Base-by-base conservation (phyloP, 1,140 invertebrate genomes). In the Neodiprion pinetum region DNA sequence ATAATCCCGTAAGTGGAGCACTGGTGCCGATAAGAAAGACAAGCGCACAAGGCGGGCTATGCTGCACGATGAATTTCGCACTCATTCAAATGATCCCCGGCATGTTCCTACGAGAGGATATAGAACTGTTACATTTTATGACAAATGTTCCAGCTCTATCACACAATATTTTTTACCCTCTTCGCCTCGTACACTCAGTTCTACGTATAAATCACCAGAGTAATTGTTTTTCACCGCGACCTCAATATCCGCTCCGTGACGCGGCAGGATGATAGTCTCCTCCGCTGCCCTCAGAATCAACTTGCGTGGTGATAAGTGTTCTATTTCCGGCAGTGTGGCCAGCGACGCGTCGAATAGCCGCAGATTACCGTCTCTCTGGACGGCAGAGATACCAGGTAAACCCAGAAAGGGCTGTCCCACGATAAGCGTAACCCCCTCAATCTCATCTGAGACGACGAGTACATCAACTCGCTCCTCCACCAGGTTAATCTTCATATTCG, bases 381-480 rank as follows among this genome's bases (percentile, higher is more conserved):
- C 74, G 1, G 70, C 68, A 2, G 74, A 73, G 12, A 80, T 74
- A 28, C 71, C 73, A 49, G 75, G 72, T 23, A 76, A 49, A n/a
- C 72, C 70, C n/a, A 77, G 17, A 67, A 80, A 77, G 9, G 79
- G 70, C 61, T 79, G 75, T 48, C 77, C 77, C 61, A 80, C 76
- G 53, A 80, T 75, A 14, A 78, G 23, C 14, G 72, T 21, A 21
- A 21, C 17, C 17, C 65, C 48, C 69, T 80, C 77, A 14, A 74
- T 5, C 47, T 76, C 71, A 70, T 78, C 70, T 14, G 75, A 74
- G n/a, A 78, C 75, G 48, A 80, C 73, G 40, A 72, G 68, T 1
- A 75, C 70, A 12, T 72, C 69, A 48, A 76, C 77, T 8, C 7
- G 21, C 48, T 65, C 71, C 28, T 77, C 68, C 1, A 65, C 76